Evolutionary conservation across 2,888 invertebrate genomes (phyloP), one percentile per base, ranked within the genome.

Genomic region (Tinea pellionella): DNA sequence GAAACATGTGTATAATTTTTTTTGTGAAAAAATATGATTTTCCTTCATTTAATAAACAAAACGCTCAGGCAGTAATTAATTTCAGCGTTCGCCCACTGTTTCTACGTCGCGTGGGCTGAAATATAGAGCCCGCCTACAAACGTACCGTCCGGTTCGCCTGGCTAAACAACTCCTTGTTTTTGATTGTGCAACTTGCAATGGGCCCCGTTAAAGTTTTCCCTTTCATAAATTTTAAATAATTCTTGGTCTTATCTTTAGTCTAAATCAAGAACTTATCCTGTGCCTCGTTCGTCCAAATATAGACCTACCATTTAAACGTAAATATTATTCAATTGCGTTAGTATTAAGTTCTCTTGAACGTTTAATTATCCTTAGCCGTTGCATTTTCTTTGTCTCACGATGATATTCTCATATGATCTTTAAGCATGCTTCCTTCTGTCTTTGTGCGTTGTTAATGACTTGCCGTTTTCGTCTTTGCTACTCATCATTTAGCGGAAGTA

Each of bases 11-110:
- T n/a, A n/a, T n/a, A n/a, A n/a, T n/a, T n/a, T n/a, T n/a, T n/a
- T n/a, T n/a, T n/a, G n/a, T n/a, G n/a, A n/a, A n/a, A n/a, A n/a
- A n/a, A n/a, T n/a, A n/a, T n/a, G n/a, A n/a, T n/a, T n/a, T n/a
- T n/a, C n/a, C n/a, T n/a, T n/a, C n/a, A n/a, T n/a, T n/a, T n/a
- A n/a, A n/a, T n/a, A 24, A 47, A 47, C 47, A 47, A 47, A 47
- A 47, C 41, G 9, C n/a, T 47, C 2, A 2, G 13, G 47, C 13
- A 16, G 15, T 16, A 47, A 47, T 16, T 47, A 13, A 15, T 47
- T 47, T 47, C 47, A 47, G 47, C 37, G 37, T n/a, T 1, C 47
- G 47, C 47, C 47, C 47, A 47, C 47, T 47, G 47, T 15, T 47
- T 12, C 2, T 7, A 47, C 41, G 41, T 41, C 41, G 47, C 15